Evolutionary conservation across 2,888 invertebrate genomes (phyloP), one percentile per base, ranked within the genome.

Genomic region (Scaptodrosophila latifasciaeformis): DNA sequence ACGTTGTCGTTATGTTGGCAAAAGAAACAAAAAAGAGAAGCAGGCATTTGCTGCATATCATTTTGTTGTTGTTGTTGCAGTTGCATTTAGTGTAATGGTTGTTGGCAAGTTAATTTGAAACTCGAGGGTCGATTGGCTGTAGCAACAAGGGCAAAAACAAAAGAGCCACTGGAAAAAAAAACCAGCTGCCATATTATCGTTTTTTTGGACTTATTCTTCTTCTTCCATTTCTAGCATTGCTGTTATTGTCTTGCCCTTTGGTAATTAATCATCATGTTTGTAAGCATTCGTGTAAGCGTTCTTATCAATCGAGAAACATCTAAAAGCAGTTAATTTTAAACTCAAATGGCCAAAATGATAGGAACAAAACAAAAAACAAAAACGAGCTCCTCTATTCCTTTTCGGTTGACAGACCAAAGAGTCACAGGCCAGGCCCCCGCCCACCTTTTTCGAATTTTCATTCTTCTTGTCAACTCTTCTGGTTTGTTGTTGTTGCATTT

Each of bases 31-130:
- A n/a, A n/a, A n/a, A n/a, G n/a, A n/a, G n/a, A n/a, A n/a, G n/a
- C n/a, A n/a, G n/a, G n/a, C n/a, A 72, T 72, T 65, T 70, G 65
- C 74, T 64, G 68, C 67, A 67, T 59, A 51, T 53, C 53, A 57
- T 46, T 12, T 34, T 31, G 2, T 10, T 10, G 1, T 12, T 31
- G n/a, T 12, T 12, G 12, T 49, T 60, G 49, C 52, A 58, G 44
- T 60, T 15, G 12, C 7, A 15, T 17, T 27, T 27, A 9, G 5
- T 27, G 27, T 27, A 27, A 27, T 27, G 27, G 27, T 27, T 27
- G 72, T 68, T 67, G 70, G 79, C 83, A 70, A 83, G 82, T 81
- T 82, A 77, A 81, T 81, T 82, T 82, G n/a, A n/a, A n/a, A n/a
- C n/a, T n/a, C n/a, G n/a, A n/a, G n/a, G n/a, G n/a, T n/a, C n/a